A percentile compares a stretch with the other conserved stretches of the same genome.
phyloP scores from a whole-genome alignment of 2,797 vertebrate genomes.

The Ctenopoma multispine region DNA sequence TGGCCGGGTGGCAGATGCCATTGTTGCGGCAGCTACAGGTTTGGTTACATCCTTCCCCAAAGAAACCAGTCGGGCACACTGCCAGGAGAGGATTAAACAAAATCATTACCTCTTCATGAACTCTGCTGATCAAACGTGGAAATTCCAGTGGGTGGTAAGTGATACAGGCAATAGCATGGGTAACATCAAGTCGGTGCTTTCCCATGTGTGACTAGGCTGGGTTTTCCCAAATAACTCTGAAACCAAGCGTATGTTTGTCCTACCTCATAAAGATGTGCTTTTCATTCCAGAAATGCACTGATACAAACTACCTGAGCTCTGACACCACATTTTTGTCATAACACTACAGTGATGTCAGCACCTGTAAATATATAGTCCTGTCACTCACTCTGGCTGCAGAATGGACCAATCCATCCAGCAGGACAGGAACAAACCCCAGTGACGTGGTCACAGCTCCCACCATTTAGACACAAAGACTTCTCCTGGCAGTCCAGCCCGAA shows the following conservation, averaged over 20 bases:
- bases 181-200: constrained; percentile 47
- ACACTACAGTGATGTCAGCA: neutral
- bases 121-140: constrained; percentile 70
- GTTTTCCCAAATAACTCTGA: constrained; percentile 56
- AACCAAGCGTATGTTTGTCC: constrained; percentile 40
- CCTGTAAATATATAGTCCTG: neutral
- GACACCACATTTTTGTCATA: constrained; percentile 1
- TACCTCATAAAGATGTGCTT: constrained; percentile 16
- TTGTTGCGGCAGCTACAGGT: constrained; percentile 87
- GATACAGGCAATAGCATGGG: constrained; percentile 55
- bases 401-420: constrained; percentile 86
- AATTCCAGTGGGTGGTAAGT: constrained; percentile 53
- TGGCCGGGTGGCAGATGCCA: constrained; percentile 87
- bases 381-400: constrained; percentile 88
- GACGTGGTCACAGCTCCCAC: constrained; percentile 84
- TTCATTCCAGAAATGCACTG: constrained; percentile 14
- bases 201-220: constrained; percentile 55
- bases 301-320: neutral
- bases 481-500: constrained; percentile 89
- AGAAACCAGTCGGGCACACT: constrained; percentile 88
- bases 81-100: constrained; percentile 63
- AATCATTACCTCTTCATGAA: constrained; percentile 69
- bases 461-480: constrained; percentile 88
- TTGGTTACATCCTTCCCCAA: constrained; percentile 90
- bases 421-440: constrained; percentile 87